Evolutionary conservation across 1,140 invertebrate species (phyloP), one percentile per base, ranked within the genome.

Genomic region (Ridgeia piscesae): DNA sequence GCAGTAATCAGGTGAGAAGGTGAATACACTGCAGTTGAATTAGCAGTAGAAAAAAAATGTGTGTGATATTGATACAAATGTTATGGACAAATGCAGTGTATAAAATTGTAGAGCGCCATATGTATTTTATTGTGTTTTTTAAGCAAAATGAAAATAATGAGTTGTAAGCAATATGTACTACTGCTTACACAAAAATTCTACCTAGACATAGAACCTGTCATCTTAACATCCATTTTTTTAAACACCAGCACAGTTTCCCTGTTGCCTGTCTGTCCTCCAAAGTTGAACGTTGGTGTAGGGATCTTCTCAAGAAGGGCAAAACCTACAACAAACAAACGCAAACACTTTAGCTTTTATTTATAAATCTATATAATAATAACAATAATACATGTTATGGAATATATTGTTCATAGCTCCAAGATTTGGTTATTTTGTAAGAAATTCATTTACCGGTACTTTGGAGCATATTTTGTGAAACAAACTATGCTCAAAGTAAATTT

Each of bases 261-360:
- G 94, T 97, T 98, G 91, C 98, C 98, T 35, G 97, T 96, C 96
- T 98, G 97, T 89, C 98, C 98, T 88, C 98, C 98, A 96, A 98
- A 99, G 94, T 97, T 97, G 95, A 98, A 98, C 50, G 97, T 97
- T 8, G 98, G 98, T 11, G 98, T 97, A 50, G 98, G 97, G 94
- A 99, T 97, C 9, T 97, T 96, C 42, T 97, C 95, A 92, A 96
- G 94, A 0, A 97, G 94, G 6, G 96, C 94, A 94, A 98, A 97
- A 94, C 95, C 97, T 97, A 95, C 94, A 96, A 96, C 93, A 94
- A 92, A 95, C 94, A 93, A 92, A 93, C 93, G 92, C 91, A 77
- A 31, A 21, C 58, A 77, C 27, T 21, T 77, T 77, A 93, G 93
- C 35, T 91, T 92, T 88, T 93, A 91, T 93, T 58, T 90, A 50